Conservation (phyloP, 1,140 invertebrate genomes). For the Danaus plexippus region DNA sequence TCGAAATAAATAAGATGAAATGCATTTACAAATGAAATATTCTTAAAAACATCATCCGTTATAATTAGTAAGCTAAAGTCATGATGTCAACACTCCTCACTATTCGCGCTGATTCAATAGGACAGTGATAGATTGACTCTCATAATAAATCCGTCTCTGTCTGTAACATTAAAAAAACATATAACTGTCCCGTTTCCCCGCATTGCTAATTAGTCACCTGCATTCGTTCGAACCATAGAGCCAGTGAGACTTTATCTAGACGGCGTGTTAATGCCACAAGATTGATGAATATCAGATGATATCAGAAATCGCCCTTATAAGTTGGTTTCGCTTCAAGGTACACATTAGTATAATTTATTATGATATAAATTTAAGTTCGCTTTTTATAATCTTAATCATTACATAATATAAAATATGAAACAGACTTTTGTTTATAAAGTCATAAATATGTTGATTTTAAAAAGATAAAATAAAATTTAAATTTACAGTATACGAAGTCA, state of each 20-base stretch:
- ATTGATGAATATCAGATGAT: conserved; percentile 39
- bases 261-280: conserved; percentile 48
- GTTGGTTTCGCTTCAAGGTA: conserved; percentile 1
- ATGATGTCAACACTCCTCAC: conserved; percentile 24
- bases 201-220: conserved; percentile 54
- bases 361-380: no score
- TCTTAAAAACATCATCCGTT: no score
- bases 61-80: conserved; percentile 2
- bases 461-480: no score
- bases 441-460: no score
- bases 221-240: conserved; percentile 55
- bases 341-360: no score
- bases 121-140: conserved; percentile 60
- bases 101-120: conserved; percentile 52
- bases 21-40: no score
- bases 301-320: conserved; percentile 19
- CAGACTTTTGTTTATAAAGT: no score
- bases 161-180: conserved; percentile 10
- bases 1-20: no score
- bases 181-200: conserved; percentile 27
- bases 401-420: no score
- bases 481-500: no score
- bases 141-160: conserved; percentile 22
- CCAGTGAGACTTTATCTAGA: conserved; percentile 47
- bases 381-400: no score